These are phyloP conservation scores for Ophthalmolycus amberensis DNA, from an alignment of 2,113 vertebrate species.

Conservation along the genomic window DNA sequence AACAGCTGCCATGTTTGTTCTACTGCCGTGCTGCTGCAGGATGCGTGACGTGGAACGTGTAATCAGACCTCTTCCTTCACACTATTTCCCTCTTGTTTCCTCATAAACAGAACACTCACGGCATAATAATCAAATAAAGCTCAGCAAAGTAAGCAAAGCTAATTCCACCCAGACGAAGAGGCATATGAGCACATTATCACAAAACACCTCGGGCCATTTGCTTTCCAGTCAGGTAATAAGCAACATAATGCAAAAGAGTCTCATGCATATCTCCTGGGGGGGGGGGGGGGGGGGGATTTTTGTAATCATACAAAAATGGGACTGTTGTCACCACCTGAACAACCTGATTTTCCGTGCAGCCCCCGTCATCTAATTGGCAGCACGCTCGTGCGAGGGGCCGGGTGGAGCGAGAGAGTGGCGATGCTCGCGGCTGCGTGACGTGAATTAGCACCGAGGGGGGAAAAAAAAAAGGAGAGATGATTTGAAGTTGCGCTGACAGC, in stretches of 20 bases:
- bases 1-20: too few species aligned
- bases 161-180: conserved; percentile 22
- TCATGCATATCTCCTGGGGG: conserved; percentile 10
- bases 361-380: conserved; percentile 47
- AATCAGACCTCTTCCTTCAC: too few species aligned
- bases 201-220: conserved; percentile 39
- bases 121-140: neutral
- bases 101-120: neutral
- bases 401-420: conserved; percentile 19
- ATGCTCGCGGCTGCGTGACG: conserved; percentile 31
- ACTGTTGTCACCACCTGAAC: conserved; percentile 37
- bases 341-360: conserved; percentile 35
- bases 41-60: too few species aligned
- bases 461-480: conserved; percentile 47
- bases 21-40: too few species aligned
- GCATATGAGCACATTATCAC: conserved; percentile 28
- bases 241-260: conserved; percentile 21
- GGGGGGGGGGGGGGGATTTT: too few species aligned
- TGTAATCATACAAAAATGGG: conserved; percentile 48
- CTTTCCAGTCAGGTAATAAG: conserved; percentile 58
- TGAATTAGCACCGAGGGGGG: conserved; percentile 63
- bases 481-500: conserved; percentile 66
- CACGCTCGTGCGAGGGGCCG: conserved; percentile 28
- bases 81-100: neutral
- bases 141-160: conserved; percentile 28